These are phyloP conservation scores for Oryzias javanicus DNA, from an alignment of 2,113 vertebrate genomes.

Conservation along the genomic window DNA sequence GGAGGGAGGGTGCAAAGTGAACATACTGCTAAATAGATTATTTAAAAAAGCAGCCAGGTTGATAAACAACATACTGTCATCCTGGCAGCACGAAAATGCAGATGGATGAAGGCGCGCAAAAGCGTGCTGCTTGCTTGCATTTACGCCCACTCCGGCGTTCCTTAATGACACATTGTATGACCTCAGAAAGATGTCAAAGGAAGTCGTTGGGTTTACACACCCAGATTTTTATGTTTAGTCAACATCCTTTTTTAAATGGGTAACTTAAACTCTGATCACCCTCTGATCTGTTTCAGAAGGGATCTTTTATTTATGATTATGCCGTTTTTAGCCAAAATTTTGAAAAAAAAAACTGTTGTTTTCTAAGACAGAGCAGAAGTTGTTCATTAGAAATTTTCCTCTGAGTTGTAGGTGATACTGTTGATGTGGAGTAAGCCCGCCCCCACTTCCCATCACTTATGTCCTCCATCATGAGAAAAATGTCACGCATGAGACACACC, in stretches of 20 bases:
- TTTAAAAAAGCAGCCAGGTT: slow-evolving; percentile 50
- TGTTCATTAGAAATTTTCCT: too few species aligned
- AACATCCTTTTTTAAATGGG: not conserved
- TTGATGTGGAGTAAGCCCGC: too few species aligned
- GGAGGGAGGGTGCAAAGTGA: slow-evolving; percentile 42
- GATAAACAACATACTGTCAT: slow-evolving; percentile 57
- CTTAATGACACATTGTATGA: not conserved
- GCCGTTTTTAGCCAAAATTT: too few species aligned
- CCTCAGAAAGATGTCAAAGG: not conserved
- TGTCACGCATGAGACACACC: too few species aligned
- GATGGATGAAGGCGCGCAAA: slow-evolving; percentile 33
- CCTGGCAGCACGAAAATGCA: slow-evolving; percentile 34
- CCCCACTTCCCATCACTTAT: too few species aligned
- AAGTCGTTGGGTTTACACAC: not conserved
- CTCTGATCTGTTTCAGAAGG: too few species aligned
- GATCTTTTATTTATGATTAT: too few species aligned
- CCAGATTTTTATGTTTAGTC: slow-evolving; percentile 4
- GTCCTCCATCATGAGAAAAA: too few species aligned
- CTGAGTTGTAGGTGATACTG: too few species aligned
- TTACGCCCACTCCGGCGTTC: not conserved
- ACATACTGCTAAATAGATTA: slow-evolving; percentile 64
- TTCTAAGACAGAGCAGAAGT: too few species aligned
- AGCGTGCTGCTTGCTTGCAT: slow-evolving; percentile 9
- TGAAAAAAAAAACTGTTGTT: too few species aligned
- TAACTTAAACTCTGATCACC: not conserved